Evolutionary conservation across 1,140 invertebrate genomes (phyloP), one percentile per base, ranked within the genome.

Genomic region (Pentalonia nigronervosa): DNA sequence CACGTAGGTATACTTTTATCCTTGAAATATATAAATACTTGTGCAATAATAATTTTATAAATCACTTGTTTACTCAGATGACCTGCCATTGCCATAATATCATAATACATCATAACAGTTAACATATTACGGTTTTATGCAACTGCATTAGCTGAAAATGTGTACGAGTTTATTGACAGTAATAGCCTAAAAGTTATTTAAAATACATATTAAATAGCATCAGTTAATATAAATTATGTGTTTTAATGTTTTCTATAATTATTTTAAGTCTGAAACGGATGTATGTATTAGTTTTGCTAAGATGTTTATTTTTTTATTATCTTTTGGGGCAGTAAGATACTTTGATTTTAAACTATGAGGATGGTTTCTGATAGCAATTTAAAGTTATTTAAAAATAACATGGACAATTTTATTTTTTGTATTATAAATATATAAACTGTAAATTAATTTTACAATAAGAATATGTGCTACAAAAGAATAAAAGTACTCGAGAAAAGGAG

Each of bases 1-100:
- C n/a, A n/a, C n/a, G 60, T 76, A 76, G 60, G 60, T 76, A 76
- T 76, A 76, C n/a, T 76, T 67, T 67, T 76, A 76, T 76, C 60
- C 60, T 76, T 76, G 60, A 76, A 20, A n/a, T 76, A 76, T 76
- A 76, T 76, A 20, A 76, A n/a, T 76, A 76, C 60, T 76, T 14
- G 30, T 76, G 30, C 30, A 76, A n/a, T 76, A 76, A 76, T 76
- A n/a, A 34, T 76, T 14, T n/a, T 76, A 76, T 76, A 76, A 76
- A 76, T 76, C 17, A 67, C 9, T 17, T 76, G 60, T 76, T 76
- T 76, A 76, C 60, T 76, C 60, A 34, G 60, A n/a, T 76, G 60
- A 76, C 60, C 60, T 76, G 60, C 14, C 30, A 76, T 76, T 76
- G 14, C 30, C 4, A n/a, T 76, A 76, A 14, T 76, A 76, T 76